Conservation (phyloP, 1,140 invertebrate genomes). For the Cotesia chilonis region DNA sequence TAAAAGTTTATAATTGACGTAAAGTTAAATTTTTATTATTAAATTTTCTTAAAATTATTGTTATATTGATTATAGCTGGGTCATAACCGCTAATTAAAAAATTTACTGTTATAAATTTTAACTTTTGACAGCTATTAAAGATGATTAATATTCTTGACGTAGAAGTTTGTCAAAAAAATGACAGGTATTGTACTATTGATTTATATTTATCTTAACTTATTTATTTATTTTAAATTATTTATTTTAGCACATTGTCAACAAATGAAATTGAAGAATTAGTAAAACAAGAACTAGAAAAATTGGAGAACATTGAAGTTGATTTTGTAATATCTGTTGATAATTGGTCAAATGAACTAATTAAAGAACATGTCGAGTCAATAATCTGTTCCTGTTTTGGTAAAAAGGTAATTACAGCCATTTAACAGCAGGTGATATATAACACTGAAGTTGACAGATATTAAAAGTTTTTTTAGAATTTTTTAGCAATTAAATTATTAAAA, state of each 20-base stretch:
- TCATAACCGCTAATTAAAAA: no score
- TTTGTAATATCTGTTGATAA: constrained; percentile 37
- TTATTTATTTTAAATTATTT: constrained; percentile 8
- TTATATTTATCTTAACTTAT: constrained; percentile 19
- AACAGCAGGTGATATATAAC: no score
- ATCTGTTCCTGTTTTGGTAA: constrained; percentile 46
- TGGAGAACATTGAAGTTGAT: constrained; percentile 42
- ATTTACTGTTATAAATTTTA: no score
- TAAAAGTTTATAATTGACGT: no score
- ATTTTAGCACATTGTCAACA: constrained; percentile 45
- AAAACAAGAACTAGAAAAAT: constrained; percentile 42
- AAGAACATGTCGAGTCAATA: constrained; percentile 52
- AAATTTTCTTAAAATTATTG: no score
- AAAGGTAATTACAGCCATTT: constrained; percentile 43
- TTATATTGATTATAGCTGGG: no score
- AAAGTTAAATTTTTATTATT: no score
- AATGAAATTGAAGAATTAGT: constrained; percentile 44
- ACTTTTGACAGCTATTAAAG: constrained; percentile 10
- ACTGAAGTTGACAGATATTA: no score
- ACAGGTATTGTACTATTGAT: constrained; percentile 46
- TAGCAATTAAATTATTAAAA: no score
- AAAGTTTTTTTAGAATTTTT: no score
- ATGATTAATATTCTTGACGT: constrained; percentile 50
- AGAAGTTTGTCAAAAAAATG: constrained; percentile 55
- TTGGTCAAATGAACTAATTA: constrained; percentile 42